Conservation (phyloP, 2,888 invertebrate genomes). For the Drosophila mimetica region DNA sequence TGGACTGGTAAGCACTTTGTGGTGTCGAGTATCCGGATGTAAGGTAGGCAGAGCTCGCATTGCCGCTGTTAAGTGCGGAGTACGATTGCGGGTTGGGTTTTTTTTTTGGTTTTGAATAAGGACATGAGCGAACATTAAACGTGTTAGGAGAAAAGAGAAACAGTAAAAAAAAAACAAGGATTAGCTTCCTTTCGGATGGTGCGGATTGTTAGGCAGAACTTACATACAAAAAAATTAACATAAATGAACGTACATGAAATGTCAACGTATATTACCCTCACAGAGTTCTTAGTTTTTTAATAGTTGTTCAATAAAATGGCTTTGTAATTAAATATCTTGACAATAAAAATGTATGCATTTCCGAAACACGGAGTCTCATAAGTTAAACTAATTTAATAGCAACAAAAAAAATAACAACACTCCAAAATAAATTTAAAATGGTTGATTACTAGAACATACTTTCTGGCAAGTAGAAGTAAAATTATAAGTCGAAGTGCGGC, state of each 20-base stretch:
- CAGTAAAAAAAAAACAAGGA: conserved; percentile 35
- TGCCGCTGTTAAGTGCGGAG: conserved; percentile 79
- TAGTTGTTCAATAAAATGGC: not conserved
- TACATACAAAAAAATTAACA: conserved; percentile 22
- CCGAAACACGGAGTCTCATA: too few relatives aligned
- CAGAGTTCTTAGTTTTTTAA: not conserved
- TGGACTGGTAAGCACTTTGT: conserved; percentile 85
- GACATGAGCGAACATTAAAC: conserved; percentile 36
- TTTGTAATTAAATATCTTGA: too few relatives aligned
- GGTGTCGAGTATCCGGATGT: conserved; percentile 84
- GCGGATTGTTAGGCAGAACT: conserved; percentile 19
- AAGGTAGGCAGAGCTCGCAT: conserved; percentile 84
- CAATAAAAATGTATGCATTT: too few relatives aligned
- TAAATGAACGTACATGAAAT: not conserved
- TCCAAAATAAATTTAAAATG: too few relatives aligned
- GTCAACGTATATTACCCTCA: not conserved
- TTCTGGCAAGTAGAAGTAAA: too few relatives aligned
- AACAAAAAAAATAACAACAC: too few relatives aligned
- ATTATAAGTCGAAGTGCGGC: too few relatives aligned
- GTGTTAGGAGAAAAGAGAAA: conserved; percentile 37
- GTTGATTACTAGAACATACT: too few relatives aligned
- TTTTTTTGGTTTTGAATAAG: conserved; percentile 9
- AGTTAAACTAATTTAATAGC: too few relatives aligned
- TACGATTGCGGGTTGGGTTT: conserved; percentile 12
- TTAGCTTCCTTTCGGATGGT: conserved; percentile 28